Evolutionary conservation across 2,797 vertebrate genomes (phyloP).

Genomic region (Chromis chromis): DNA sequence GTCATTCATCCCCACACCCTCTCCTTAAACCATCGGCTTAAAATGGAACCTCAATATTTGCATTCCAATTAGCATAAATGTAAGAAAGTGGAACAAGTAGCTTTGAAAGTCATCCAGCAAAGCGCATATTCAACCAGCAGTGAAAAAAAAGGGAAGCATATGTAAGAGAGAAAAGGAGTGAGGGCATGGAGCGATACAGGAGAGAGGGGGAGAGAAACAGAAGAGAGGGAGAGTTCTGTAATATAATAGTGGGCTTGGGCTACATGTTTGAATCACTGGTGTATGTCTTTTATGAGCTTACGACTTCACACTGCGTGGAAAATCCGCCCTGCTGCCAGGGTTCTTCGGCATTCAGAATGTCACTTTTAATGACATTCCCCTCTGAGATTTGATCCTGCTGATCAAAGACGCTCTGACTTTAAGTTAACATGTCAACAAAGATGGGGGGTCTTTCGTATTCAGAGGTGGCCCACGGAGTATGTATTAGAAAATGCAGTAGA

Average conservation of each 20-base stretch:
- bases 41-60: slow-evolving; percentile 82
- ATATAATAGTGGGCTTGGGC: slow-evolving; percentile 73
- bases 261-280: slow-evolving; percentile 78
- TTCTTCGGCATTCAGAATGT: slow-evolving; percentile 79
- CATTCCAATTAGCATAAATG: slow-evolving; percentile 85
- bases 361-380: slow-evolving; percentile 82
- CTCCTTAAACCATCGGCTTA: slow-evolving; percentile 77
- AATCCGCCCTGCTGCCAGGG: slow-evolving; percentile 76
- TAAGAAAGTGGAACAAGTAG: slow-evolving; percentile 82
- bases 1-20: slow-evolving; percentile 63
- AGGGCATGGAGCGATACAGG: slow-evolving; percentile 41
- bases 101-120: slow-evolving; percentile 85
- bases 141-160: slow-evolving; percentile 27
- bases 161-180: slow-evolving; percentile 47
- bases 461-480: slow-evolving; percentile 5
- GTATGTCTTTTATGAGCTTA: slow-evolving; percentile 85
- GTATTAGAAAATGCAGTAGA: slow-evolving; percentile 3
- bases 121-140: slow-evolving; percentile 70
- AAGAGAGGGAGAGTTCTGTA: slow-evolving; percentile 50
- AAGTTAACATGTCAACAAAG: slow-evolving; percentile 77
- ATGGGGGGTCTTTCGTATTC: slow-evolving; percentile 42
- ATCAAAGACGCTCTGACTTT: slow-evolving; percentile 79
- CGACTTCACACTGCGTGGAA: slow-evolving; percentile 81
- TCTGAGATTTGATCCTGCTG: slow-evolving; percentile 76
- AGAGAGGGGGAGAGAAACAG: slow-evolving; percentile 32